Conservation (phyloP, 2,797 vertebrate species). For the Eulemur coronatus region DNA sequence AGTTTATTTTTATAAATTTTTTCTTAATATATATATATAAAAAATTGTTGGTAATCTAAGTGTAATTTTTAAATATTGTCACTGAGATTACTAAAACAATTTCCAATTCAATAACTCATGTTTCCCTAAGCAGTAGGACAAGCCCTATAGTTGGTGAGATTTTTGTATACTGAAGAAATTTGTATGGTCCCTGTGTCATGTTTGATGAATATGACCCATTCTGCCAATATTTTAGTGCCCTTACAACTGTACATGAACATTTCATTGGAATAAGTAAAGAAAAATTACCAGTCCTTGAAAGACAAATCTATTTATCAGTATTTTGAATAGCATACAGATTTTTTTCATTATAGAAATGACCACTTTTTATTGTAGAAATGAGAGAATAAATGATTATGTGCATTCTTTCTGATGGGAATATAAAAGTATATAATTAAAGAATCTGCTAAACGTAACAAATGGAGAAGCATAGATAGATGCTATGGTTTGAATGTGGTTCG, state of each 20-base stretch:
- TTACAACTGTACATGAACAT: background rate
- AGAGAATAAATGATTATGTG: background rate
- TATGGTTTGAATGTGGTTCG: background rate
- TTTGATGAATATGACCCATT: background rate
- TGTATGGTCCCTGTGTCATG: background rate
- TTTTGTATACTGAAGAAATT: background rate
- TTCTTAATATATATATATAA: background rate
- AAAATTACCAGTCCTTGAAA: conserved; percentile 12
- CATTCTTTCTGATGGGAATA: background rate
- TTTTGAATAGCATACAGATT: background rate
- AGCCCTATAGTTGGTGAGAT: background rate
- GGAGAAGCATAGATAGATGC: background rate
- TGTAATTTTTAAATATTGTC: background rate
- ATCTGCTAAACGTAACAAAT: background rate
- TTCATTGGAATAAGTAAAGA: background rate
- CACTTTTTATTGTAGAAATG: background rate
- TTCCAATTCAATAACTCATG: background rate
- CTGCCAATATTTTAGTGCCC: background rate
- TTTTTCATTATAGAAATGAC: background rate
- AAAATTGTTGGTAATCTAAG: background rate
- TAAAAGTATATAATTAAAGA: background rate
- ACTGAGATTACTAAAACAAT: background rate
- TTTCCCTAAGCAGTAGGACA: background rate
- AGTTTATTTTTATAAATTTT: background rate
- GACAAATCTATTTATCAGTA: background rate